Evolutionary conservation across 37 sponge, comb jelly and placozoan genomes (phyloP).

Genomic region (Eunapius fragilis): DNA sequence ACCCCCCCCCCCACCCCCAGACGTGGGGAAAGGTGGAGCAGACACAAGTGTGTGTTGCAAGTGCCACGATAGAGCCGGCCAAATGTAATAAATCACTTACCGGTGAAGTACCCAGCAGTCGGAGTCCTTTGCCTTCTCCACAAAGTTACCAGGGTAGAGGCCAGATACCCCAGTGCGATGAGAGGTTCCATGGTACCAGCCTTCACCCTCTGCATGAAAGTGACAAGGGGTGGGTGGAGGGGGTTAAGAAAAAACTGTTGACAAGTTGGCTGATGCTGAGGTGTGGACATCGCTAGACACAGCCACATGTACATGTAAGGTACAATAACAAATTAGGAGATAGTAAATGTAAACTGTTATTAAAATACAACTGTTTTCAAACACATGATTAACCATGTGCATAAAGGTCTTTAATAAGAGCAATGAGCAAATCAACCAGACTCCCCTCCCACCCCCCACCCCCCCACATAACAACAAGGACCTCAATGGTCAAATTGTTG

Average conservation of each 20-base stretch:
- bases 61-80: too few relatives aligned
- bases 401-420: not conserved
- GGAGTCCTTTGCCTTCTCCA: constrained; percentile 85
- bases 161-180: constrained; percentile 73
- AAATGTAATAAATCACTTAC: constrained; percentile 16
- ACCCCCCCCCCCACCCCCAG: too few relatives aligned
- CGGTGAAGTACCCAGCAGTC: constrained; percentile 91
- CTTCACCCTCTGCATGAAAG: constrained; percentile 60
- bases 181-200: constrained; percentile 88
- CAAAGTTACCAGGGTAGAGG: constrained; percentile 89
- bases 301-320: not conserved
- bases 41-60: not conserved
- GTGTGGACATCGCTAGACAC: not conserved
- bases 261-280: not conserved
- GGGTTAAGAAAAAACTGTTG: too few relatives aligned
- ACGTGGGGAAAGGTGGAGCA: not conserved
- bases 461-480: not conserved
- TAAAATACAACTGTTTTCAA: not conserved
- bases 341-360: not conserved
- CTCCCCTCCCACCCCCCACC: too few relatives aligned
- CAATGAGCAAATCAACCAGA: too few relatives aligned
- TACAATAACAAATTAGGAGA: too few relatives aligned
- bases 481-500: not conserved
- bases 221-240: too few relatives aligned
- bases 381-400: not conserved